Conservation (phyloP, 2,113 vertebrate genomes). For the Calypte anna region DNA sequence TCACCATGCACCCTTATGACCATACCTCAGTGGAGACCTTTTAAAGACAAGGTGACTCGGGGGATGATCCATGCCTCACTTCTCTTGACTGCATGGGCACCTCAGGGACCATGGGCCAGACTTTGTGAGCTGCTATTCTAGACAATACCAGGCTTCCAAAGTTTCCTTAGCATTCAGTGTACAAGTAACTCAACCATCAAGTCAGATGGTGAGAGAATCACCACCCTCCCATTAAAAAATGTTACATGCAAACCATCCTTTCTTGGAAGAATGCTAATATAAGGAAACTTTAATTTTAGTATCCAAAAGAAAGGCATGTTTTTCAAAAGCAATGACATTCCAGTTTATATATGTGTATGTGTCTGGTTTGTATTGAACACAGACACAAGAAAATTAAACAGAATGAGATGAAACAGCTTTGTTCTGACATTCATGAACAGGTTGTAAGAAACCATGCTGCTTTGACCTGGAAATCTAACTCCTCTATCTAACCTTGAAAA, state of each 20-base stretch:
- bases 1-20: rapidly evolving
- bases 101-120: neutral
- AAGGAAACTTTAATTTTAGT: slow-evolving; percentile 16
- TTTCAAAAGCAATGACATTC: neutral
- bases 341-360: slow-evolving; percentile 36
- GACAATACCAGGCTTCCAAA: neutral
- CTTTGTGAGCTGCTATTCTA: neutral
- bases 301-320: neutral
- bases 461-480: slow-evolving; percentile 23
- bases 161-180: neutral
- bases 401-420: slow-evolving; percentile 54
- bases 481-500: neutral
- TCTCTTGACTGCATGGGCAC: neutral
- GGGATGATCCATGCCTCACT: rapidly evolving
- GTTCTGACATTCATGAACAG: neutral
- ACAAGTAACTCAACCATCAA: neutral
- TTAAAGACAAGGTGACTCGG: neutral
- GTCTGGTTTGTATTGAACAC: neutral
- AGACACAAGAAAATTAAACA: neutral
- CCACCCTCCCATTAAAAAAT: neutral
- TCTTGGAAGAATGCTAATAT: neutral
- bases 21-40: neutral
- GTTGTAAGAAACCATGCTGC: neutral
- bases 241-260: neutral
- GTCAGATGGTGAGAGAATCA: neutral